A percentile compares a stretch with the other conserved stretches of the same genome.
Conservation (phyloP, 1,140 invertebrate species). For the Telenomus remus region DNA sequence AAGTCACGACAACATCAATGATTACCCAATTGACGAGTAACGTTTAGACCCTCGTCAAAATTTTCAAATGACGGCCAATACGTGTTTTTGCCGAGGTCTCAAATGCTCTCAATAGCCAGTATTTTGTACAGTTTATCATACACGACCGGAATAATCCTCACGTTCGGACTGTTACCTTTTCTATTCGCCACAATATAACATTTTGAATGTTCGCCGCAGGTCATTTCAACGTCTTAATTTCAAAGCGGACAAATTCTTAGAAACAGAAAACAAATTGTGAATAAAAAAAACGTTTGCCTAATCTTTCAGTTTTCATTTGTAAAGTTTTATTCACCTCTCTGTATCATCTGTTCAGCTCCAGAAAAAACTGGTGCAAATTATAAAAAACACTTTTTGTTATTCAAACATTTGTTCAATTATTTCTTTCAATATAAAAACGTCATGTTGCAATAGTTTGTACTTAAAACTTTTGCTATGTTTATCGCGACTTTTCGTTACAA, state of each 20-base stretch:
- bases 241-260: constrained; percentile 20
- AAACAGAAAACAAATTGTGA: constrained; percentile 17
- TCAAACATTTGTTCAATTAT: constrained; percentile 32
- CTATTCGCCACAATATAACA: constrained; percentile 32
- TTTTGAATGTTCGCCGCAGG: constrained; percentile 7
- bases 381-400: neutral
- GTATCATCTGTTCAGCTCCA: neutral
- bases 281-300: constrained; percentile 1
- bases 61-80: constrained; percentile 8
- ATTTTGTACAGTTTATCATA: constrained; percentile 17
- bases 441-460: constrained; percentile 57
- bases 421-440: constrained; percentile 55
- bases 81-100: constrained; percentile 16
- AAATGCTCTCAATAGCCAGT: constrained; percentile 7
- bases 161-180: constrained; percentile 27
- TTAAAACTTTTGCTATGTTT: constrained; percentile 42
- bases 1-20: neutral
- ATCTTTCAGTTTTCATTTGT: constrained; percentile 10
- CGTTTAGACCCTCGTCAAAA: constrained; percentile 6
- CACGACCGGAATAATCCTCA: constrained; percentile 31
- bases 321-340: constrained; percentile 3
- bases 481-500: constrained; percentile 22
- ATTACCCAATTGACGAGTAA: neutral
- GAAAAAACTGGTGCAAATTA: neutral
- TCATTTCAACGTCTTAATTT: constrained; percentile 19